These are phyloP conservation scores for Ophioninae sp. DNA, from an alignment of 2,888 invertebrate species.

Conservation along the genomic window DNA sequence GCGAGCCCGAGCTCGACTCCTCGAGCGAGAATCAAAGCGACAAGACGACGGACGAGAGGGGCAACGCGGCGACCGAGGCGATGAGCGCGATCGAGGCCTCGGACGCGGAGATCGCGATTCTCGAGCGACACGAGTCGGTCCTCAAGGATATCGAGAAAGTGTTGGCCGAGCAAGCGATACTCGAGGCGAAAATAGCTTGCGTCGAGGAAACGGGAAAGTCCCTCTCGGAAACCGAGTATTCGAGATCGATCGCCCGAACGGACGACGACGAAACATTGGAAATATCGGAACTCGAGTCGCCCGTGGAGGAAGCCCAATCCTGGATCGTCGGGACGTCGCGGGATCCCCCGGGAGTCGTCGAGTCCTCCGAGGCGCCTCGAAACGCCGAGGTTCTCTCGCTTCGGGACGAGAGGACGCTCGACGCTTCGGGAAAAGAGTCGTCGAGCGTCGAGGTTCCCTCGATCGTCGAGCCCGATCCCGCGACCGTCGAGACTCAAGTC, in stretches of 20 bases:
- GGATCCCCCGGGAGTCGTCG: not conserved
- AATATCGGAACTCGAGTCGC: not conserved
- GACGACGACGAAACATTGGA: slow-evolving; percentile 18
- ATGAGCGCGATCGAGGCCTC: slow-evolving; percentile 21
- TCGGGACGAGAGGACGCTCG: not conserved
- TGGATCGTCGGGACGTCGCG: not conserved
- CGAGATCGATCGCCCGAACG: not conserved
- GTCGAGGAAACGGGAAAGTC: slow-evolving; percentile 43
- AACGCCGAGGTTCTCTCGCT: not conserved
- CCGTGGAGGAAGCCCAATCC: not conserved
- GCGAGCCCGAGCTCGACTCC: not conserved
- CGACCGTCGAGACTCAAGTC: not conserved
- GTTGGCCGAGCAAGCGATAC: slow-evolving; percentile 45
- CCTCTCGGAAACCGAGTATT: not conserved
- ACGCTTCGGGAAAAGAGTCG: not conserved
- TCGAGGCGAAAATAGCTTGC: slow-evolving; percentile 50
- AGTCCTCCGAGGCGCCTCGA: slow-evolving; percentile 12
- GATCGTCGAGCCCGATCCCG: not conserved
- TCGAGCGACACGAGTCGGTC: slow-evolving; percentile 49
- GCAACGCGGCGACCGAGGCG: slow-evolving; percentile 2
- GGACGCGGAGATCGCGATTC: slow-evolving; percentile 41
- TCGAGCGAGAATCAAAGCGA: slow-evolving; percentile 28
- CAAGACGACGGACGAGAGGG: not conserved
- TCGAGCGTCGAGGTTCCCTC: not conserved
- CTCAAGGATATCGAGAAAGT: slow-evolving; percentile 54